phyloP scores from a whole-genome alignment of 2,797 vertebrate species.

The Megalops cyprinoides region DNA sequence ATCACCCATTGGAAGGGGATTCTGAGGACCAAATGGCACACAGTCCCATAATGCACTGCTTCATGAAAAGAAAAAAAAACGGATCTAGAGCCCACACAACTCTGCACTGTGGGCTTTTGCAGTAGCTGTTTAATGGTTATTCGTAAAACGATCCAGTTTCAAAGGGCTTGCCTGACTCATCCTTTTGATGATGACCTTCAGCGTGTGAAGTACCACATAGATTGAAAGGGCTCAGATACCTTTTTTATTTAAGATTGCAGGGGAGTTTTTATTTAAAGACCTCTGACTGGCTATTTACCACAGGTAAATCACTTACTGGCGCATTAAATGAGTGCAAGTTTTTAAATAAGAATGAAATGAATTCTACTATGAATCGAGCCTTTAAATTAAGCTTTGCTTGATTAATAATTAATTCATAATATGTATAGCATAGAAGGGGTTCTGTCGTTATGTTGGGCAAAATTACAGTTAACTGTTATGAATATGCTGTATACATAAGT shows the following conservation, averaged over 20 bases:
- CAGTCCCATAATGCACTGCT: conserved; percentile 4
- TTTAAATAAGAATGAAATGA: not conserved
- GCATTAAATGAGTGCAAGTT: not conserved
- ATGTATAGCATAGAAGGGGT: too few species aligned
- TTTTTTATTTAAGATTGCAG: not conserved
- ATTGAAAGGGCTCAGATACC: not conserved
- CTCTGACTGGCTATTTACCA: not conserved
- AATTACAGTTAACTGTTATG: too few species aligned
- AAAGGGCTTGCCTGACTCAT: too few species aligned
- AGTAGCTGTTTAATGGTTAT: not conserved
- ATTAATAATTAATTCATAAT: too few species aligned
- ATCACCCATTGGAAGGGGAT: not conserved
- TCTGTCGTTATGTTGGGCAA: too few species aligned
- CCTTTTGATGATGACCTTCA: not conserved
- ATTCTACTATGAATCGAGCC: not conserved
- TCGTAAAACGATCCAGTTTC: not conserved
- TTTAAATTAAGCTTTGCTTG: too few species aligned
- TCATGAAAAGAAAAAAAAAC: conserved; percentile 7
- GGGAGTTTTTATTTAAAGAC: not conserved
- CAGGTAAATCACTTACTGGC: not conserved
- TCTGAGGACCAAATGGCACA: not conserved
- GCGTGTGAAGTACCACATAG: not conserved
- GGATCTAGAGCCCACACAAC: not conserved
- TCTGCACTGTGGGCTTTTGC: not conserved
- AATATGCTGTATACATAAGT: too few species aligned